A percentile compares a stretch with the other conserved stretches of the same genome.
Conservation (phyloP, 2,888 invertebrate genomes). For the Polydrusus tereticollis region DNA sequence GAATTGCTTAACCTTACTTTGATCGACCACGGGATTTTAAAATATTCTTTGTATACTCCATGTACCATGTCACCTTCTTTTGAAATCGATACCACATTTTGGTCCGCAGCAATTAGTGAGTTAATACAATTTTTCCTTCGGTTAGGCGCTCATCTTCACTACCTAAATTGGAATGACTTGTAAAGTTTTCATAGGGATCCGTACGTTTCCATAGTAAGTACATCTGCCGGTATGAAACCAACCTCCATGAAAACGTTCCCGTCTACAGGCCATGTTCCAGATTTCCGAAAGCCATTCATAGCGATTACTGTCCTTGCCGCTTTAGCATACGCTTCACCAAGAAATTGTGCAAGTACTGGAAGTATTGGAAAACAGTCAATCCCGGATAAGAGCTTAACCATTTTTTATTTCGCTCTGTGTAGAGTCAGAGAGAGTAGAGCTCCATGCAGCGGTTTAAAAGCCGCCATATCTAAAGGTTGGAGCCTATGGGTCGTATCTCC, state of each 20-base stretch:
- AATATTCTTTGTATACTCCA: too few relatives aligned
- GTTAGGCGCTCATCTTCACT: background rate
- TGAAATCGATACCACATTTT: too few relatives aligned
- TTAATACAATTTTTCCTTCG: too few relatives aligned
- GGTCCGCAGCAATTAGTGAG: background rate
- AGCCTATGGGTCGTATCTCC: constrained; percentile 13
- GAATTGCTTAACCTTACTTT: too few relatives aligned
- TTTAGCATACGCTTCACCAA: constrained; percentile 25
- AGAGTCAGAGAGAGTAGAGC: too few relatives aligned
- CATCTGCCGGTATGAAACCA: constrained; percentile 16
- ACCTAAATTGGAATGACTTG: too few relatives aligned
- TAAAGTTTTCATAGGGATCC: too few relatives aligned
- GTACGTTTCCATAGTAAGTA: background rate
- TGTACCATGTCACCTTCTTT: too few relatives aligned
- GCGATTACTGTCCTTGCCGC: constrained; percentile 16
- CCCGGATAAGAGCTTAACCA: too few relatives aligned
- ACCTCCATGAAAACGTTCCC: constrained; percentile 23
- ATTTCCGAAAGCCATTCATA: constrained; percentile 10
- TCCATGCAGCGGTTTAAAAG: constrained; percentile 25
- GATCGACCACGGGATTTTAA: too few relatives aligned
- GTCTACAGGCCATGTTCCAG: constrained; percentile 22
- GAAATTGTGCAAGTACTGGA: constrained; percentile 18
- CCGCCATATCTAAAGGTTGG: constrained; percentile 20
- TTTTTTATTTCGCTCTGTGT: constrained; percentile 27
- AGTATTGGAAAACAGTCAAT: constrained; percentile 11